Percentiles rank a stretch among this genome's conserved stretches.
These are phyloP conservation scores for Marronus borbonicus DNA, from an alignment of 2,888 invertebrate genomes.

Conservation along the genomic window DNA sequence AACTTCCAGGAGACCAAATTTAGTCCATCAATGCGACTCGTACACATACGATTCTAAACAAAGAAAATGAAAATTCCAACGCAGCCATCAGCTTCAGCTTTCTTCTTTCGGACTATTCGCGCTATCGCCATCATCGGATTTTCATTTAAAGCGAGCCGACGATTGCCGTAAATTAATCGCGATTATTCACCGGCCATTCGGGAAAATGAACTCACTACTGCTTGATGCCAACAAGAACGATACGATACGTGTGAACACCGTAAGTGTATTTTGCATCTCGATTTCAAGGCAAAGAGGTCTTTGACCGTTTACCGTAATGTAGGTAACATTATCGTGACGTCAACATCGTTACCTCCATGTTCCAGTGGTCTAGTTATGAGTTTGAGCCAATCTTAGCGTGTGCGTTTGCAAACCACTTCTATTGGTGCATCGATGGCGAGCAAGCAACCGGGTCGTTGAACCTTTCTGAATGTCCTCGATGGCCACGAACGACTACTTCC, in stretches of 20 bases:
- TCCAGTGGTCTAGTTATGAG: slow-evolving; percentile 68
- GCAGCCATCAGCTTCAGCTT: slow-evolving; percentile 13
- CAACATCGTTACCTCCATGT: slow-evolving; percentile 69
- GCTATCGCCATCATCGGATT: slow-evolving; percentile 28
- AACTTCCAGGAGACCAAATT: slow-evolving; percentile 28
- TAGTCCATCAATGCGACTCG: slow-evolving; percentile 11
- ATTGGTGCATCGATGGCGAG: slow-evolving; percentile 40
- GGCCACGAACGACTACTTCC: slow-evolving; percentile 47
- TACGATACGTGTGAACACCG: slow-evolving; percentile 13
- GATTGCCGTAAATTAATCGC: slow-evolving; percentile 6
- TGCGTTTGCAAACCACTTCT: slow-evolving; percentile 50
- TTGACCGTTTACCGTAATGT: slow-evolving; percentile 65
- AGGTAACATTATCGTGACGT: slow-evolving; percentile 70
- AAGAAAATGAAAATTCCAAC: slow-evolving; percentile 38
- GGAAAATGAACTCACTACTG: slow-evolving; percentile 29
- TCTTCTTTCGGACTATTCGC: slow-evolving; percentile 41
- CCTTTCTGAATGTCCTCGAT: slow-evolving; percentile 55
- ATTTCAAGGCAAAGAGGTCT: slow-evolving; percentile 62
- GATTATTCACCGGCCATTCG: slow-evolving; percentile 8
- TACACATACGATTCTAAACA: slow-evolving; percentile 14
- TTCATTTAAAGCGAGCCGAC: slow-evolving; percentile 22
- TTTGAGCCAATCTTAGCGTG: slow-evolving; percentile 50
- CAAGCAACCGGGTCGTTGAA: slow-evolving; percentile 55
- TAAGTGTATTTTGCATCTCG: slow-evolving; percentile 53
- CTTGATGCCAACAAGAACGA: background rate